These are phyloP conservation scores for Sphaeramia orbicularis DNA, from an alignment of 2,797 vertebrate species.

Conservation along the genomic window DNA sequence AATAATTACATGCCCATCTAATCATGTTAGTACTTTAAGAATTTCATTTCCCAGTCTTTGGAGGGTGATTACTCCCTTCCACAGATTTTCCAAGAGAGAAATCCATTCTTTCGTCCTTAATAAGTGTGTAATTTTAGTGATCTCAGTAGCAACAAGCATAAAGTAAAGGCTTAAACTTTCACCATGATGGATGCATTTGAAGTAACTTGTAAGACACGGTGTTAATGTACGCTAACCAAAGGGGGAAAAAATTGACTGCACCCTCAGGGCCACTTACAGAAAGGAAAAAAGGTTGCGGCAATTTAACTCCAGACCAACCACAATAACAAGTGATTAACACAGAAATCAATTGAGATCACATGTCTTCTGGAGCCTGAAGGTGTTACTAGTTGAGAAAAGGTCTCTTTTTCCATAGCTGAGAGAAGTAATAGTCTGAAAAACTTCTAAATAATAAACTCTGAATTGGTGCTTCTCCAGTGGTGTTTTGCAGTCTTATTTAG, in stretches of 20 bases:
- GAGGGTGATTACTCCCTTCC: background rate
- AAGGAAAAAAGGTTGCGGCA: constrained; percentile 51
- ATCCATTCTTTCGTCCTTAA: background rate
- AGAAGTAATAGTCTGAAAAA: background rate
- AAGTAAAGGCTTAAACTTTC: constrained; percentile 1
- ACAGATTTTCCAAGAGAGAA: background rate
- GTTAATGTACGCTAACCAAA: too few species aligned
- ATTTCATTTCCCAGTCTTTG: constrained; percentile 4
- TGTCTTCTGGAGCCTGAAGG: constrained; percentile 23
- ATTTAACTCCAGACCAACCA: constrained; percentile 63
- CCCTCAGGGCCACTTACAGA: constrained; percentile 50
- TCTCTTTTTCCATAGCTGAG: constrained; percentile 15
- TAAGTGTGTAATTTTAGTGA: background rate
- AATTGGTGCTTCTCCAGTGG: background rate
- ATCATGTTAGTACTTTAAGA: constrained; percentile 28
- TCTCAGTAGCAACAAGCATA: background rate
- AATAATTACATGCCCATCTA: constrained; percentile 42
- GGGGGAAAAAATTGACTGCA: constrained; percentile 25
- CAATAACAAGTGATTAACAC: constrained; percentile 66
- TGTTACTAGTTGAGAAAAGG: constrained; percentile 18
- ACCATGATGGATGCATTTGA: too few species aligned
- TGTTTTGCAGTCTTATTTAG: too few species aligned
- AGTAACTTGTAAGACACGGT: too few species aligned
- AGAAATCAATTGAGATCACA: constrained; percentile 45
- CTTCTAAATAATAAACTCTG: too few species aligned